Evolutionary conservation across 2,113 vertebrate genomes (phyloP).

Genomic region (Athene cunicularia): DNA sequence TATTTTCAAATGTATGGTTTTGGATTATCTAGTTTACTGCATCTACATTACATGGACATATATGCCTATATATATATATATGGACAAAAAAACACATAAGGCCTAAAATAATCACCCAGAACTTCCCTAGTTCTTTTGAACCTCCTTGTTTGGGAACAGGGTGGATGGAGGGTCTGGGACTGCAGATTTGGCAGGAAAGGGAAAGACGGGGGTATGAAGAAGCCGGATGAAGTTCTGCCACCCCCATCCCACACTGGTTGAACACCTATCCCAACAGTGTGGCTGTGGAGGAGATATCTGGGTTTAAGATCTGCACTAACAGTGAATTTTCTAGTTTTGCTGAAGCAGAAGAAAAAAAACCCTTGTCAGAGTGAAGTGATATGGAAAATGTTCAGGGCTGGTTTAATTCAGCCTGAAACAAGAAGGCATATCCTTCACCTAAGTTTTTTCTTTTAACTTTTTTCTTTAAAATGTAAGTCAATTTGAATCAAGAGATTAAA

Average conservation of each 20-base stretch:
- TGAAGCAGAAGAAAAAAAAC: constrained; percentile 26
- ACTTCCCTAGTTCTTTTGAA: background rate
- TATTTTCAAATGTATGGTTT: background rate
- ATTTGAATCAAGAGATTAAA: background rate
- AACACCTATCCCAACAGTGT: background rate
- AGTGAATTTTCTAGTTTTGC: constrained; percentile 2
- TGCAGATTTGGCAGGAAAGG: background rate
- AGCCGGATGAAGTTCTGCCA: background rate
- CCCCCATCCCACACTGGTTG: background rate
- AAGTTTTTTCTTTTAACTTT: background rate
- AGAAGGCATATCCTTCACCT: background rate
- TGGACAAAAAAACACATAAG: background rate
- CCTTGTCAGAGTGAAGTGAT: constrained; percentile 9
- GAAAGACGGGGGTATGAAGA: background rate
- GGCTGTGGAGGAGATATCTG: background rate
- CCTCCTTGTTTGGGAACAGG: background rate
- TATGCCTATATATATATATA: background rate
- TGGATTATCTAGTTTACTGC: background rate
- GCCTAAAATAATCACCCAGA: background rate
- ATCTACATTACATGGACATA: background rate
- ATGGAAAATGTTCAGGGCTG: constrained; percentile 11
- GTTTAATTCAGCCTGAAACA: background rate
- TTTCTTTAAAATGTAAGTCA: background rate
- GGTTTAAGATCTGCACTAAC: constrained; percentile 20
- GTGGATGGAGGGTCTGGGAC: background rate